These are phyloP conservation scores for Harpagifer antarcticus DNA, from an alignment of 2,797 vertebrate species.

Conservation along the genomic window DNA sequence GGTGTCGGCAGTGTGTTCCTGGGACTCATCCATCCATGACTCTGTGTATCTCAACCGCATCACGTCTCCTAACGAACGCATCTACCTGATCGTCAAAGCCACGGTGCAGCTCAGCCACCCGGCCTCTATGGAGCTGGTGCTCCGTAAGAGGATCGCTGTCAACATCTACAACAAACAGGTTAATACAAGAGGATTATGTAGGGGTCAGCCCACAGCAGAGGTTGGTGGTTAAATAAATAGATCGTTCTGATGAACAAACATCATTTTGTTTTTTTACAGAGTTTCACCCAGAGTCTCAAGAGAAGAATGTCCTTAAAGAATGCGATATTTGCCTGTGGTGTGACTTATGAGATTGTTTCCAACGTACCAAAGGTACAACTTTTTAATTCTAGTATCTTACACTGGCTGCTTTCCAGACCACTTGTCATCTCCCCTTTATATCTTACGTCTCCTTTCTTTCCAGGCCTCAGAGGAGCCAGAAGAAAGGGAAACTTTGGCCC, in stretches of 20 bases:
- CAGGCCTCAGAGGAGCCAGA: conserved; percentile 98
- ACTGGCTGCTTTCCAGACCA: neutral
- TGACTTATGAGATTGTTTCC: conserved; percentile 98
- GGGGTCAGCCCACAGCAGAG: neutral
- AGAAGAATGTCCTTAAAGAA: conserved; percentile 97
- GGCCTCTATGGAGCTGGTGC: conserved; percentile 94
- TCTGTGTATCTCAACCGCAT: conserved; percentile 95
- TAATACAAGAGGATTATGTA: neutral
- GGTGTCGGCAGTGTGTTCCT: conserved; percentile 94
- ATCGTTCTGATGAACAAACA: conserved; percentile 9
- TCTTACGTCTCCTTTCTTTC: neutral
- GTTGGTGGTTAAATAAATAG: neutral
- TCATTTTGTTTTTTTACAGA: conserved; percentile 80
- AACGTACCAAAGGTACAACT: conserved; percentile 96
- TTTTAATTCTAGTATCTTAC: neutral
- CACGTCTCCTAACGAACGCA: conserved; percentile 93
- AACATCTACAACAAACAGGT: conserved; percentile 99
- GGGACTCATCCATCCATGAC: conserved; percentile 98
- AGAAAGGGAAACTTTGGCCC: conserved; percentile 94
- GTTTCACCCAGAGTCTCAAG: conserved; percentile 98
- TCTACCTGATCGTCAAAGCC: conserved; percentile 95
- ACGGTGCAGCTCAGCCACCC: conserved; percentile 98
- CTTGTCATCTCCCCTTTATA: neutral
- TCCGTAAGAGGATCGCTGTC: conserved; percentile 96
- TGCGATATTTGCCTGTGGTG: conserved; percentile 92